Evolutionary conservation across 2,888 invertebrate genomes (phyloP).

Genomic region (Isoperla grammatica): DNA sequence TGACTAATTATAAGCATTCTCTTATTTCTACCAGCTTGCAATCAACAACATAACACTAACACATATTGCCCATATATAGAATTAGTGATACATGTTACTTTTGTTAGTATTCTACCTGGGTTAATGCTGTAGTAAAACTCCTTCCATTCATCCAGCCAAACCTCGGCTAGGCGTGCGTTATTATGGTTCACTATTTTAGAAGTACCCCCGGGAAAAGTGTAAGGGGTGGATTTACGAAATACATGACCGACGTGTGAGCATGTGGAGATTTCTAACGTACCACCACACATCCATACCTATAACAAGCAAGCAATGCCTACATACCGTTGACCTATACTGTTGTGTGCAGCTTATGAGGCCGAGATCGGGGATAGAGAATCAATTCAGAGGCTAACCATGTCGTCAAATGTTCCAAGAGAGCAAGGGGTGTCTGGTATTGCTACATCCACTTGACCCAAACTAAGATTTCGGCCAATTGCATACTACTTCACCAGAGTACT

Average conservation of each 20-base stretch:
- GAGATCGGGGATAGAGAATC: no score
- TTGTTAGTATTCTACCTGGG: conserved; percentile 61
- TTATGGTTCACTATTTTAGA: conserved; percentile 97
- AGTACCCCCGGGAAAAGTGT: conserved; percentile 97
- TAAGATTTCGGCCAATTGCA: no score
- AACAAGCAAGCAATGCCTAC: conserved; percentile 36
- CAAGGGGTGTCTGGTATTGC: no score
- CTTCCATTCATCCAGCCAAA: conserved; percentile 99
- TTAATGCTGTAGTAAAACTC: conserved; percentile 98
- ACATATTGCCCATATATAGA: background rate
- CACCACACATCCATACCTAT: conserved; percentile 98
- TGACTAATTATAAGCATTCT: no score
- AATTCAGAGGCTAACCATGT: no score
- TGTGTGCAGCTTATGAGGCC: conserved; percentile 11
- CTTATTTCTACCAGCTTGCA: no score
- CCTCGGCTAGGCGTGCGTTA: conserved; percentile 96
- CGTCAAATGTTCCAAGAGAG: no score
- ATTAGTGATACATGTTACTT: background rate
- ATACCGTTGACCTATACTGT: conserved; percentile 22
- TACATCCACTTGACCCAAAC: no score
- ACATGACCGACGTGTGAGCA: conserved; percentile 95
- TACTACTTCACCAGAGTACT: no score
- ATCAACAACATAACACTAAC: background rate
- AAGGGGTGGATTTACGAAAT: conserved; percentile 96
- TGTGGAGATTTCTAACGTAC: conserved; percentile 87